Percentiles rank a stretch among this genome's conserved stretches.
Conservation (phyloP, 2,888 invertebrate genomes). For the Kryphioiulus occultus region DNA sequence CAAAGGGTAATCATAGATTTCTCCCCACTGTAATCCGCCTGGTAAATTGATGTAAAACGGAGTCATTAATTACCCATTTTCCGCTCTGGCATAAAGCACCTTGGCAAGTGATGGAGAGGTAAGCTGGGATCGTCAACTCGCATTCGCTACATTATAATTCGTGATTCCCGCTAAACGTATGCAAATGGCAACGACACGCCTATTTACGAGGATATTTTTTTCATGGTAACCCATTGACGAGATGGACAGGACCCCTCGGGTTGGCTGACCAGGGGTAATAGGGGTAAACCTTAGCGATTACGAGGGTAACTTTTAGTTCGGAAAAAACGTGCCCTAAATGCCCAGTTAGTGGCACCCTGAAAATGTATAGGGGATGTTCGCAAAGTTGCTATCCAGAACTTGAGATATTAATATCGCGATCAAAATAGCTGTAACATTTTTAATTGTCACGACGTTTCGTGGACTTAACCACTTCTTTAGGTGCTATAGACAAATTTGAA, state of each 20-base stretch:
- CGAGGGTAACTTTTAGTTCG: neutral
- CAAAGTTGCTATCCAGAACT: neutral
- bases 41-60: neutral
- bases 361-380: neutral
- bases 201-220: neutral
- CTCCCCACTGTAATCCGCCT: neutral
- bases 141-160: conserved; percentile 12
- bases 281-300: conserved; percentile 26
- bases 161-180: conserved; percentile 20
- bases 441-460: no score
- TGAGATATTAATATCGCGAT: no score
- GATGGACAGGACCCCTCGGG: conserved; percentile 26
- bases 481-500: no score
- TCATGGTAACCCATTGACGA: neutral
- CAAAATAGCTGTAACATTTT: no score
- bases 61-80: conserved; percentile 35
- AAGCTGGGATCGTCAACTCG: neutral
- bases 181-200: conserved; percentile 11
- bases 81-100: conserved; percentile 25
- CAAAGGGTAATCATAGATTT: conserved; percentile 25
- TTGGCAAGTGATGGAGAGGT: conserved; percentile 18
- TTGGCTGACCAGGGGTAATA: neutral
- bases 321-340: neutral
- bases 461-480: no score
- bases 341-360: neutral